Evolutionary conservation across 2,888 invertebrate species (phyloP).

Genomic region (Chrysomela aeneicollis): DNA sequence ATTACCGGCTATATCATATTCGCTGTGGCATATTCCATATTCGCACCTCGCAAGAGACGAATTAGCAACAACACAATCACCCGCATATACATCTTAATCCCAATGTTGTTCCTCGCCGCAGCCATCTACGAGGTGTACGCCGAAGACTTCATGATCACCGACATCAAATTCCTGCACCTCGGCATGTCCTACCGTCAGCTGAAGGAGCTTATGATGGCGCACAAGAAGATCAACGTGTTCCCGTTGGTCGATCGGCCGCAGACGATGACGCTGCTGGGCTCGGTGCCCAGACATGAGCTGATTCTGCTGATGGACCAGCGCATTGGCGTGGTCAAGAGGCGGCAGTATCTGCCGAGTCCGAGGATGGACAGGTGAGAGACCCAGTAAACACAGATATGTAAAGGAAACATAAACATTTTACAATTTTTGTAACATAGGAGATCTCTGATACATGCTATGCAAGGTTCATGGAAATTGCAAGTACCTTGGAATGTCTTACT

Average conservation of each 20-base stretch:
- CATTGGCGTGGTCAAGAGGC: constrained; percentile 79
- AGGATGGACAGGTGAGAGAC: constrained; percentile 1
- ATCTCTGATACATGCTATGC: too few relatives aligned
- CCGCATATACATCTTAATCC: too few relatives aligned
- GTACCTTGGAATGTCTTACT: too few relatives aligned
- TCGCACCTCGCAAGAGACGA: too few relatives aligned
- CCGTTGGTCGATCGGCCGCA: constrained; percentile 89
- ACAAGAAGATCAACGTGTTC: constrained; percentile 74
- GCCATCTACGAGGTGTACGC: constrained; percentile 93
- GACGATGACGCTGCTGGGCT: constrained; percentile 91
- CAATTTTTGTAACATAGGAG: too few relatives aligned
- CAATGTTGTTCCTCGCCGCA: too few relatives aligned
- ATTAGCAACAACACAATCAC: too few relatives aligned
- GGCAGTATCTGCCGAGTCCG: constrained; percentile 65
- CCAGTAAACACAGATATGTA: too few relatives aligned
- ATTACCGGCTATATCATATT: too few relatives aligned
- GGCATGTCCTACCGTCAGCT: constrained; percentile 88
- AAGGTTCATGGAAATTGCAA: too few relatives aligned
- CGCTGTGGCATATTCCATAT: too few relatives aligned
- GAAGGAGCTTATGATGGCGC: constrained; percentile 79
- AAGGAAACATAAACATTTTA: too few relatives aligned
- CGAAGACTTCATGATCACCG: constrained; percentile 94
- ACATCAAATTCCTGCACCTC: constrained; percentile 86
- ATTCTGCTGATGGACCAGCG: constrained; percentile 84
- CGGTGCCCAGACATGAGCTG: constrained; percentile 86